Percentiles rank a stretch among this genome's conserved stretches.
phyloP scores from a whole-genome alignment of 2,113 vertebrate species.

The Mionectes macconnelli region DNA sequence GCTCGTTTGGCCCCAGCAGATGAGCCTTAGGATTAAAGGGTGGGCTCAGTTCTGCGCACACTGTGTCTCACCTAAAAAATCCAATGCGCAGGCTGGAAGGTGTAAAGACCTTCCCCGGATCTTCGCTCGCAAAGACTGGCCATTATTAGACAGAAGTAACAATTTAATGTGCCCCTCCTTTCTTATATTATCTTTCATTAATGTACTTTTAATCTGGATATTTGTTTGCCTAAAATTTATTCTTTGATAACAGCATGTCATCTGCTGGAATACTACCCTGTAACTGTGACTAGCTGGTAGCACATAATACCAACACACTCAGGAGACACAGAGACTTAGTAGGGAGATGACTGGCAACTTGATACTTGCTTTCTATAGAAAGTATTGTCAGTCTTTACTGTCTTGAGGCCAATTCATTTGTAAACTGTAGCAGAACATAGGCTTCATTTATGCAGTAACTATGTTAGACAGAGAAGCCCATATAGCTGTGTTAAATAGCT shows the following conservation, averaged over 20 bases:
- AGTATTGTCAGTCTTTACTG: not conserved
- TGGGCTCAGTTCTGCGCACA: too few species aligned
- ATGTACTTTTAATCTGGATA: not conserved
- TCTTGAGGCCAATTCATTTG: not conserved
- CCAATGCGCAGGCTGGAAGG: too few species aligned
- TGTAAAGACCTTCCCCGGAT: too few species aligned
- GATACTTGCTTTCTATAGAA: not conserved
- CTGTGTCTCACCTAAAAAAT: too few species aligned
- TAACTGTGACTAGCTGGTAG: not conserved
- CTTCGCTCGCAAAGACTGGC: too few species aligned
- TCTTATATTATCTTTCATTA: not conserved
- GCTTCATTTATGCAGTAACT: not conserved
- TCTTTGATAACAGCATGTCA: not conserved
- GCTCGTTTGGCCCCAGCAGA: too few species aligned
- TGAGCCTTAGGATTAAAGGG: too few species aligned
- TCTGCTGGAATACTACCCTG: not conserved
- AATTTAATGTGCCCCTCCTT: not conserved
- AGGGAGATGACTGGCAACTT: not conserved
- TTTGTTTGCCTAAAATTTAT: not conserved
- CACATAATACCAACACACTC: not conserved
- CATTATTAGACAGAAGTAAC: not conserved
- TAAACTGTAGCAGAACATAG: not conserved
- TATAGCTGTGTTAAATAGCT: not conserved
- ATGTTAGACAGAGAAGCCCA: not conserved
- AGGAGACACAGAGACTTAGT: not conserved